These are phyloP conservation scores for Oryzias javanicus DNA, from an alignment of 2,113 vertebrate species.

Conservation along the genomic window DNA sequence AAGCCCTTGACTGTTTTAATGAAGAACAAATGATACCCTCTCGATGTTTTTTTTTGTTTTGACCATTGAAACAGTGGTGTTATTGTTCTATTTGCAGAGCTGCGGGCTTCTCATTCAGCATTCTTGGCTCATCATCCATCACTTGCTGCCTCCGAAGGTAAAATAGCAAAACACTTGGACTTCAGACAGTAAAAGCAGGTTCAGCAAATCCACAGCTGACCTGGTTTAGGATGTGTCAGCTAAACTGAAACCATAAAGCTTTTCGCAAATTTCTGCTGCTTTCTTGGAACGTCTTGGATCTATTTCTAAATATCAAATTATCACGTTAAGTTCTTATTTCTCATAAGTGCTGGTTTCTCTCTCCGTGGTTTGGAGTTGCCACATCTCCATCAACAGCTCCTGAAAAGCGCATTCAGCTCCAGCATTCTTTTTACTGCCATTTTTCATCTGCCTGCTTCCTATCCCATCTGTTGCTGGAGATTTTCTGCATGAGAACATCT, in stretches of 20 bases:
- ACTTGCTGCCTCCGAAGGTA: neutral
- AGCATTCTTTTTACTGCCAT: neutral
- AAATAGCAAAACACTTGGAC: neutral
- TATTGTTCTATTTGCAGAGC: neutral
- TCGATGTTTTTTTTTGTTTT: neutral
- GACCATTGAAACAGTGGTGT: neutral
- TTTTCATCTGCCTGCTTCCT: slow-evolving; percentile 11
- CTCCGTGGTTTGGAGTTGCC: neutral
- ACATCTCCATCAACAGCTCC: neutral
- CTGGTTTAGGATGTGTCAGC: neutral
- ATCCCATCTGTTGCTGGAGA: slow-evolving; percentile 30
- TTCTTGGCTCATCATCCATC: neutral
- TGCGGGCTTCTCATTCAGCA: neutral
- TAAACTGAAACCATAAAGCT: neutral
- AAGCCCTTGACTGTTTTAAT: neutral
- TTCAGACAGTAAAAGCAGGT: neutral
- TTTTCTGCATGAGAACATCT: slow-evolving; percentile 35
- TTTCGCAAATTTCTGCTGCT: neutral
- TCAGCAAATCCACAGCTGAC: neutral
- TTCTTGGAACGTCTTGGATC: neutral
- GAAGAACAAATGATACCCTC: neutral
- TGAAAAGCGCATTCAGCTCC: slow-evolving; percentile 4
- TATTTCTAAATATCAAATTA: neutral
- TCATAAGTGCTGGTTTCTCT: neutral
- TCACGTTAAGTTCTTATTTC: neutral